These are phyloP conservation scores for Solenodon paradoxus DNA, from an alignment of 2,113 vertebrate genomes.

Conservation along the genomic window DNA sequence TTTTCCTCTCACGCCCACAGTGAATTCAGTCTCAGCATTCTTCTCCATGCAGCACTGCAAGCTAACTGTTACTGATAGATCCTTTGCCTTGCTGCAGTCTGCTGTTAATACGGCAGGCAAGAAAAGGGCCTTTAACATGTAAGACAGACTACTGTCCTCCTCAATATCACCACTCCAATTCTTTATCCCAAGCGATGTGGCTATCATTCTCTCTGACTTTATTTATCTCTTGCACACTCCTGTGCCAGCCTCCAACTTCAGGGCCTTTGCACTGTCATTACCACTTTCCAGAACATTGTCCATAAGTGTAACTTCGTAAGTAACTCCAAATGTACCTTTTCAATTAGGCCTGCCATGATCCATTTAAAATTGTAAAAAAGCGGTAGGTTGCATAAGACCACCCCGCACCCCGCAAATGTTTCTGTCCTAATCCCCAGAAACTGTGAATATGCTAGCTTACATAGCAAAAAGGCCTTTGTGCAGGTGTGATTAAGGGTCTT, in stretches of 20 bases:
- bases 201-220: neutral
- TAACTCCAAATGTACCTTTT: neutral
- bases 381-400: neutral
- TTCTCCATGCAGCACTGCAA: neutral
- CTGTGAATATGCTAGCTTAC: neutral
- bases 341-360: neutral
- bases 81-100: neutral
- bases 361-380: neutral
- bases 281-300: constrained; percentile 8
- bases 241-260: neutral
- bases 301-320: neutral
- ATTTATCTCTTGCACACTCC: neutral
- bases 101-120: neutral
- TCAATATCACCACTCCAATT: neutral
- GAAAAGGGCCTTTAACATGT: neutral
- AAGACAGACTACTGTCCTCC: neutral
- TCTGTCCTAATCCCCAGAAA: neutral
- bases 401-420: neutral
- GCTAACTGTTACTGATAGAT: neutral
- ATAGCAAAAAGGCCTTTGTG: neutral
- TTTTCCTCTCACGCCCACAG: neutral
- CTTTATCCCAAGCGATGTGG: neutral
- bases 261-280: neutral
- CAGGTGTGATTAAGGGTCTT: neutral
- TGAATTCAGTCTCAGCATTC: neutral